Percentiles rank a stretch among this genome's conserved stretches.
Conservation (phyloP, 2,888 invertebrate species). For the Hemaris fuciformis region DNA sequence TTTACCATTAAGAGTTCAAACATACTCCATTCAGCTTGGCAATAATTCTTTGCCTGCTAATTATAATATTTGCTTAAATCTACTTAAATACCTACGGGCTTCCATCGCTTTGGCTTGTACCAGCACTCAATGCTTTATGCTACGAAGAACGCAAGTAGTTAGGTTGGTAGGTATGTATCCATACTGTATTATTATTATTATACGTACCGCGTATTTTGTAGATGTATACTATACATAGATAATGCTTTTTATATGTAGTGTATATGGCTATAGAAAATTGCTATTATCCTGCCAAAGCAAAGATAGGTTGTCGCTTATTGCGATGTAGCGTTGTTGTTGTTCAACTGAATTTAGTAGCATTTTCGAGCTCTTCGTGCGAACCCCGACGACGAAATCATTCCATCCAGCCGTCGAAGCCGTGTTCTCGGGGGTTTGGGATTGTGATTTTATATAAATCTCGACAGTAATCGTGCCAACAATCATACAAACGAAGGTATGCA, state of each 20-base stretch:
- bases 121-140: background rate
- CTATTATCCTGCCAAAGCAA: constrained; percentile 62
- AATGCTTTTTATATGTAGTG: constrained; percentile 20
- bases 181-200: constrained; percentile 34
- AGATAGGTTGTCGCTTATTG: constrained; percentile 41
- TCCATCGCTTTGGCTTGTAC: background rate
- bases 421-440: constrained; percentile 79
- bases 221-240: constrained; percentile 18
- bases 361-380: constrained; percentile 71
- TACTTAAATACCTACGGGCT: background rate
- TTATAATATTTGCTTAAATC: background rate
- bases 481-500: constrained; percentile 74
- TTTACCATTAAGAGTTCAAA: too few species aligned
- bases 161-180: constrained; percentile 27
- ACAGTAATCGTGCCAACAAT: constrained; percentile 77
- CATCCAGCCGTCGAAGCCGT: constrained; percentile 81
- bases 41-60: background rate
- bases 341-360: constrained; percentile 55
- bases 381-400: constrained; percentile 81
- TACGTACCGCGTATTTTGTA: constrained; percentile 8
- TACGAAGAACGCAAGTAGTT: constrained; percentile 33
- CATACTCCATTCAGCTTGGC: too few species aligned
- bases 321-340: constrained; percentile 29
- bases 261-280: constrained; percentile 53
- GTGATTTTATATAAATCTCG: constrained; percentile 74